phyloP scores from a whole-genome alignment of 1,140 invertebrate genomes.

The Ceratina japonica region DNA sequence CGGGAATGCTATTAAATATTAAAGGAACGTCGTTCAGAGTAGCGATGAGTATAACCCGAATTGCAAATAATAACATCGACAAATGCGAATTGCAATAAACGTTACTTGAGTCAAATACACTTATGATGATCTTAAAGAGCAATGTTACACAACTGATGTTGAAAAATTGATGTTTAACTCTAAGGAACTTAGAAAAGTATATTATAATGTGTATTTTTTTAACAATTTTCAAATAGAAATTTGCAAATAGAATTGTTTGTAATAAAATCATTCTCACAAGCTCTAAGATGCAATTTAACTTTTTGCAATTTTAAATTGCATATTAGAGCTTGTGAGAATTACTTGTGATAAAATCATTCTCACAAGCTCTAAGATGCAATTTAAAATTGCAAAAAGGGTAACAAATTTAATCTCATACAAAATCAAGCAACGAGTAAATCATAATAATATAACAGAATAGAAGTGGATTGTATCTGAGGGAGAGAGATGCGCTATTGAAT shows the following conservation, averaged over 20 bases:
- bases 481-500: too few species aligned
- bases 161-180: not conserved
- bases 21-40: not conserved
- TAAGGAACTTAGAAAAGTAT: too few species aligned
- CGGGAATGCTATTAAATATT: not conserved
- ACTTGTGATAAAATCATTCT: not conserved
- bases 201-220: not conserved
- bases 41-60: not conserved
- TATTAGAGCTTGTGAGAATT: too few species aligned
- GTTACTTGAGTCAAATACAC: not conserved
- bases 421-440: constrained; percentile 65
- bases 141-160: not conserved
- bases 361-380: too few species aligned
- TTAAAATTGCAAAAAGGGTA: too few species aligned
- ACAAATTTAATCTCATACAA: constrained; percentile 27
- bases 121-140: not conserved
- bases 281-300: too few species aligned
- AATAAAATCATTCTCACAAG: not conserved
- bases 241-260: not conserved
- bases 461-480: constrained; percentile 42
- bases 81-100: not conserved
- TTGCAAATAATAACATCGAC: not conserved
- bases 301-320: too few species aligned
- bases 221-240: too few species aligned
- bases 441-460: constrained; percentile 36